These are phyloP conservation scores for Prunella strophiata DNA, from an alignment of 2,797 vertebrate genomes.

Conservation along the genomic window DNA sequence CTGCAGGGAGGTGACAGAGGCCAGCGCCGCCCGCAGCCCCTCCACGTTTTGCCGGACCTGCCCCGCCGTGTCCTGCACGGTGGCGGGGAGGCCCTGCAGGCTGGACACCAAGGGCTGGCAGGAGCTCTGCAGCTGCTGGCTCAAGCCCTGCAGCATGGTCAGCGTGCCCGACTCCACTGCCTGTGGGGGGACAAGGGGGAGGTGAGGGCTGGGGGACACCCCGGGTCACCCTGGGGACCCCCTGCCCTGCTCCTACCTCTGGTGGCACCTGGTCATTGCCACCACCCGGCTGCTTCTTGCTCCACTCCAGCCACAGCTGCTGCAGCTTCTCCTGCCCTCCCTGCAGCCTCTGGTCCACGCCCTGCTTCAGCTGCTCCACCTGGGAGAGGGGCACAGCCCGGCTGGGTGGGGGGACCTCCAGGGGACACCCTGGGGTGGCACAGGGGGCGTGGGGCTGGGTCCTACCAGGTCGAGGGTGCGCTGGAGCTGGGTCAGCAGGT, in stretches of 20 bases:
- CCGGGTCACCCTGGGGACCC: fast-evolving
- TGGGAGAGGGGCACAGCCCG: neutral
- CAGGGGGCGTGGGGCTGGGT: fast-evolving
- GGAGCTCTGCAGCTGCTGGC: constrained; percentile 72
- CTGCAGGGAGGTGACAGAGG: constrained; percentile 67
- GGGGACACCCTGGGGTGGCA: neutral
- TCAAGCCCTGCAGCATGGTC: constrained; percentile 78
- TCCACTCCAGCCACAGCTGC: constrained; percentile 73
- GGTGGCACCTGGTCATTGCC: neutral
- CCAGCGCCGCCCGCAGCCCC: constrained; percentile 82
- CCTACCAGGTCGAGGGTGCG: constrained; percentile 71
- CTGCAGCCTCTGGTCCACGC: constrained; percentile 41
- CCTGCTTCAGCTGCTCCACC: constrained; percentile 68
- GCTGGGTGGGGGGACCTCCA: fast-evolving
- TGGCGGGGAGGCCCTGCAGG: constrained; percentile 72
- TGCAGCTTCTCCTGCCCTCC: constrained; percentile 66
- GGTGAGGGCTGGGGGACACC: neutral
- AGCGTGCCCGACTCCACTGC: constrained; percentile 82
- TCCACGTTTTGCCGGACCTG: constrained; percentile 80
- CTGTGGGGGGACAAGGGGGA: neutral
- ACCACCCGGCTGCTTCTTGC: neutral
- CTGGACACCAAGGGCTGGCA: constrained; percentile 62
- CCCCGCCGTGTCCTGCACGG: constrained; percentile 76
- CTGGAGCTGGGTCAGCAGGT: constrained; percentile 84
- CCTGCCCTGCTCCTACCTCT: neutral